Base-by-base conservation (phyloP, 2,113 vertebrate species). In the Odobenus rosmarus region DNA sequence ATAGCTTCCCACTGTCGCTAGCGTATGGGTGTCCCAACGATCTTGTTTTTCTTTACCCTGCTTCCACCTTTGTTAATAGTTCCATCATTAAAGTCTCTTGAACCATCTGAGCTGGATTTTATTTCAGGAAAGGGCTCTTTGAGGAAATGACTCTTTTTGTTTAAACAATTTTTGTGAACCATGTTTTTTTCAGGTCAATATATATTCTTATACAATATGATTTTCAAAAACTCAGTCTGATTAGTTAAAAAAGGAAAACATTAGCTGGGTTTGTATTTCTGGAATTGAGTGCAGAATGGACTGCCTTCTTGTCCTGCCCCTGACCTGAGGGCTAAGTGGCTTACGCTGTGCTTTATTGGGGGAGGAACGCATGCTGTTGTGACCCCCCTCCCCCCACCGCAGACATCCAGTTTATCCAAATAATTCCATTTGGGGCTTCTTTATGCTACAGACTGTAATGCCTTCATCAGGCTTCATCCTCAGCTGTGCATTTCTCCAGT, bases 241-340 rank as follows among this genome's bases (percentile, higher is more conserved):
- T 93, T 33, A 61, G 26, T 79, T 96, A 74, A 76, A 83, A 88
- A 61, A 88, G 46, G 69, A 83, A 88, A 82, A 39, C 10, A 28
- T 55, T 90, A 85, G 5, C 21, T 21, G 61, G 57, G 13, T 28
- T 74, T 76, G 49, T 67, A 31, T 81, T 80, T 89, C 62, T 64
- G 46, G 33, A 84, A 84, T n/a, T 72, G 19, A 80, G 31, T 42
- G 13, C 13, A 31, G 26, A 69, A 69, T 81, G 28, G 31, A 67
- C 31, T 57, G 19, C 33, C 14, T 82, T 42, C 39, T 87, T 67
- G 57, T 62, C 14, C 67, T 77, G 39, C 13, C 59, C 28, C 42
- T 90, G 61, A 13, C n/a, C 64, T 69, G 39, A 59, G n/a, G 33
- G 2, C 46, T 76, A 24, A 64, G 53, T 39, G 31, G 49, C 53